These are phyloP conservation scores for Eulithis prunata DNA, from an alignment of 2,888 invertebrate species.

Conservation along the genomic window DNA sequence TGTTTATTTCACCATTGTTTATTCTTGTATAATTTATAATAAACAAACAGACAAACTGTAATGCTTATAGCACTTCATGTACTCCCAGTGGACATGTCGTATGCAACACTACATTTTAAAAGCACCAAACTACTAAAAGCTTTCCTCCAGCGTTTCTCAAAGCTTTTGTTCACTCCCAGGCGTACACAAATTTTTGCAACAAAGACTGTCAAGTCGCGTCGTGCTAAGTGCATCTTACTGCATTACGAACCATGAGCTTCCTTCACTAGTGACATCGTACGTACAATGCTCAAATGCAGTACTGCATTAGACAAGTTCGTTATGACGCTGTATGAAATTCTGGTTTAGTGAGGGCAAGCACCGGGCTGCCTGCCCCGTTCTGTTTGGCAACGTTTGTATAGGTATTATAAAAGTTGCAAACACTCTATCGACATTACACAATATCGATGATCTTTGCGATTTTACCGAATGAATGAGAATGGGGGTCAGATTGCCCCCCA, in stretches of 20 bases:
- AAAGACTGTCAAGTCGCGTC: constrained; percentile 31
- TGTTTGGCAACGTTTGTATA: too few relatives aligned
- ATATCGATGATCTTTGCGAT: too few relatives aligned
- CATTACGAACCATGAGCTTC: constrained; percentile 31
- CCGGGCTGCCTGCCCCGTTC: too few relatives aligned
- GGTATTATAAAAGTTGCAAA: too few relatives aligned
- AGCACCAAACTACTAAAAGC: constrained; percentile 28
- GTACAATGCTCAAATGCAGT: constrained; percentile 11
- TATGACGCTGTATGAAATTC: too few relatives aligned
- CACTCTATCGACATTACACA: too few relatives aligned
- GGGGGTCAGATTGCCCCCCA: too few relatives aligned
- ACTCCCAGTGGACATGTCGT: constrained; percentile 26
- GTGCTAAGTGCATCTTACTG: constrained; percentile 40
- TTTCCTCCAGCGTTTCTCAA: constrained; percentile 11
- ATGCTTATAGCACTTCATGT: not conserved
- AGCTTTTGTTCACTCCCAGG: constrained; percentile 25
- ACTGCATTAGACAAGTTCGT: not conserved
- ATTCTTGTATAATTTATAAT: too few relatives aligned
- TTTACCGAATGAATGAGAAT: too few relatives aligned
- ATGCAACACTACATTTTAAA: constrained; percentile 35
- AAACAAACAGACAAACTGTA: too few relatives aligned
- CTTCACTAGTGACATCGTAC: constrained; percentile 23
- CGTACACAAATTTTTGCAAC: constrained; percentile 37
- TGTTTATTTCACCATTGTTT: too few relatives aligned
- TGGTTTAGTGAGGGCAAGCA: too few relatives aligned